These are phyloP conservation scores for Aplysia californica DNA, from an alignment of 1,140 invertebrate species.

Conservation along the genomic window DNA sequence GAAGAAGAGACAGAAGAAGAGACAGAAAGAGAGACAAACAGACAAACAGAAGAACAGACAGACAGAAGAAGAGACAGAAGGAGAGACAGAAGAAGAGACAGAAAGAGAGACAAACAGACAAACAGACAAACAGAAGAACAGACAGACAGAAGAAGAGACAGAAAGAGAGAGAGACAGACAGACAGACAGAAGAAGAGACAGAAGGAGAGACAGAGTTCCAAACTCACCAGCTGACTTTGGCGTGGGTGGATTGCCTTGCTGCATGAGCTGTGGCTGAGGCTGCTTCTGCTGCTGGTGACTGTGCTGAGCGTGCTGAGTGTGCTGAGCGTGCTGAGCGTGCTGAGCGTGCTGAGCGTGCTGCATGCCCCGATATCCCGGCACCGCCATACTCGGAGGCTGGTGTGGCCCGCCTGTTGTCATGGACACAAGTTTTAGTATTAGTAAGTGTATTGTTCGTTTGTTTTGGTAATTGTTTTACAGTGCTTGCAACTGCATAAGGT, in stretches of 20 bases:
- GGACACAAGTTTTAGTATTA: too few relatives aligned
- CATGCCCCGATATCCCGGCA: background rate
- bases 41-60: background rate
- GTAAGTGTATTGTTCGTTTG: too few relatives aligned
- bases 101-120: background rate
- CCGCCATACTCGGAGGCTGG: constrained; percentile 1
- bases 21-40: background rate
- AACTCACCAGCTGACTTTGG: too few relatives aligned
- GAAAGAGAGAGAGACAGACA: constrained; percentile 8
- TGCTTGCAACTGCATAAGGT: too few relatives aligned
- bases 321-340: too few relatives aligned
- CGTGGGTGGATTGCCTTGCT: too few relatives aligned
- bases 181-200: background rate
- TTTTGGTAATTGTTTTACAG: too few relatives aligned
- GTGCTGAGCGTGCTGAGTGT: too few relatives aligned
- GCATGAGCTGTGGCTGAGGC: too few relatives aligned
- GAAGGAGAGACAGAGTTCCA: too few relatives aligned
- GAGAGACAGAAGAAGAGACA: background rate
- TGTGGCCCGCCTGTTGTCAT: too few relatives aligned
- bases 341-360: background rate
- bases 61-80: background rate
- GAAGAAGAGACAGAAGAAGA: background rate
- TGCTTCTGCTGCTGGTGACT: too few relatives aligned
- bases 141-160: constrained; percentile 1
- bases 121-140: background rate